Conservation (phyloP, 2,888 invertebrate species). For the Andrena bicolor region DNA sequence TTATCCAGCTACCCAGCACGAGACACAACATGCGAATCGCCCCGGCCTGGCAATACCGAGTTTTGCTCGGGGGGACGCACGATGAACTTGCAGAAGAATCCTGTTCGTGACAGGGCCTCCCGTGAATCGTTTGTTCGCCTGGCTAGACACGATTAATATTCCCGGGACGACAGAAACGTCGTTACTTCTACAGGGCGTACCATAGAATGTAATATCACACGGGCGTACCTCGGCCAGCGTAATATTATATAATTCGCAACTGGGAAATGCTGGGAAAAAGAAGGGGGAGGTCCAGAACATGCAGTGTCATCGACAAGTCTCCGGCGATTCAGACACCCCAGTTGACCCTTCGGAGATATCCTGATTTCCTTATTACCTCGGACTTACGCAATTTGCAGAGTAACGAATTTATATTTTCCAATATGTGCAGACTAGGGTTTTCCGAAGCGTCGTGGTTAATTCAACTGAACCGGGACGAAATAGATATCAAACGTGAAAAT, state of each 20-base stretch:
- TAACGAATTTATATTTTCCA: background rate
- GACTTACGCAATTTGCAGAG: background rate
- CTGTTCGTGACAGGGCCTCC: constrained; percentile 26
- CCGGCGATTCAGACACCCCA: too few relatives aligned
- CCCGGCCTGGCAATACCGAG: constrained; percentile 31
- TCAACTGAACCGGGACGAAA: background rate
- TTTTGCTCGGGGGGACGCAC: constrained; percentile 22
- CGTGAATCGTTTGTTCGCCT: constrained; percentile 42
- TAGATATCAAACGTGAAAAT: background rate
- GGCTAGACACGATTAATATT: constrained; percentile 47
- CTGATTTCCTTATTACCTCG: too few relatives aligned
- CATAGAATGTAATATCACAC: background rate
- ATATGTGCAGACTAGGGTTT: background rate
- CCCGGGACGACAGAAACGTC: constrained; percentile 25
- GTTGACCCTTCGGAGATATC: too few relatives aligned
- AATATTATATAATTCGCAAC: background rate
- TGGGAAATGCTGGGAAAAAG: background rate
- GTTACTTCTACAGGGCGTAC: background rate
- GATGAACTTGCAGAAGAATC: constrained; percentile 62
- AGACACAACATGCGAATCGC: constrained; percentile 54
- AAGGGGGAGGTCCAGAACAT: too few relatives aligned
- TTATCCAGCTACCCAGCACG: constrained; percentile 51
- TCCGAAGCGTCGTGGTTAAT: background rate
- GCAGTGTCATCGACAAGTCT: too few relatives aligned
- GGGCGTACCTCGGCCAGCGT: background rate